Percentiles rank a stretch among this genome's conserved stretches.
These are phyloP conservation scores for Progne subis DNA, from an alignment of 2,113 vertebrate genomes.

Conservation along the genomic window DNA sequence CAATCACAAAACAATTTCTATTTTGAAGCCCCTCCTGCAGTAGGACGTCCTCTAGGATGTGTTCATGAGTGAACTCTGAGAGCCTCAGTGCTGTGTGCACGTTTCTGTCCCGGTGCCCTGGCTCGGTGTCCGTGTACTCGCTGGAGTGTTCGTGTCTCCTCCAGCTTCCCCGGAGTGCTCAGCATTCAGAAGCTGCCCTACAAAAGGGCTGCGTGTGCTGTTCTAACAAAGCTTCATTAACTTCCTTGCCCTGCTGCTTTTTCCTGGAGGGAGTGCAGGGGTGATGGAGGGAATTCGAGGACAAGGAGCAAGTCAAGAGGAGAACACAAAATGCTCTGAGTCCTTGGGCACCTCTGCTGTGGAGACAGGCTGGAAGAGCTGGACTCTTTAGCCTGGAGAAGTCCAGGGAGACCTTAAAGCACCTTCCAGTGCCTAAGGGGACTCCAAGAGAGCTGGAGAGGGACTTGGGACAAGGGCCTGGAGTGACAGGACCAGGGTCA, in stretches of 20 bases:
- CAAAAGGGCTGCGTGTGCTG: rapidly evolving
- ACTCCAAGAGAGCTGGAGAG: background rate
- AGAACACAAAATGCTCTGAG: rapidly evolving
- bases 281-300: background rate
- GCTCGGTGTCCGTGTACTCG: rapidly evolving
- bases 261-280: background rate
- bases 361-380: background rate
- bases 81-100: background rate
- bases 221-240: background rate
- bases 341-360: background rate
- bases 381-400: background rate
- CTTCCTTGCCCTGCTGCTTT: background rate
- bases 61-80: background rate
- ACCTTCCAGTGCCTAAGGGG: background rate
- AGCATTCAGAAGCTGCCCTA: background rate
- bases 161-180: background rate
- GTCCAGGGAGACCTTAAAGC: background rate
- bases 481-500: background rate
- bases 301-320: background rate
- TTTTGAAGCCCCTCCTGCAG: background rate
- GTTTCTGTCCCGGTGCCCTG: rapidly evolving
- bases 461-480: background rate
- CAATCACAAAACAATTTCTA: background rate
- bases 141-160: background rate
- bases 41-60: background rate